A percentile compares a stretch with the other conserved stretches of the same genome.
Evolutionary conservation across 2,888 invertebrate species (phyloP).

Genomic region (Euzophera pinguis): DNA sequence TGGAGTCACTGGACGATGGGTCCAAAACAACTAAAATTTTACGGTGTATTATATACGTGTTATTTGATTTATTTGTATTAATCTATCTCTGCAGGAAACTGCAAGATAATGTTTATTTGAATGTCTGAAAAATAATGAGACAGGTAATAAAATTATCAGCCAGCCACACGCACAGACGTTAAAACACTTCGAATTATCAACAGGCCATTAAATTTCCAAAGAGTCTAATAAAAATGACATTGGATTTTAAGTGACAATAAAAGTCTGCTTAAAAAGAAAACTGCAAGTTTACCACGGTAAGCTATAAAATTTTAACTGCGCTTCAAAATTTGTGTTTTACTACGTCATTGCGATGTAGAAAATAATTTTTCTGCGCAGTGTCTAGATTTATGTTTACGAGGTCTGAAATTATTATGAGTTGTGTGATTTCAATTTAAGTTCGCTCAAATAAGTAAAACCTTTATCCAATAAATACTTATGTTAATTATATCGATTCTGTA

Average conservation of each 20-base stretch:
- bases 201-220: neutral
- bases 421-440: no score
- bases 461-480: no score
- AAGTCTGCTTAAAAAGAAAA: conserved; percentile 18
- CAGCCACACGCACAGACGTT: neutral
- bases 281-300: conserved; percentile 16
- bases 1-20: no score
- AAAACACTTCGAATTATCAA: neutral
- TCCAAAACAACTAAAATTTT: no score
- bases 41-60: no score
- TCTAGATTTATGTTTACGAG: neutral
- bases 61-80: no score
- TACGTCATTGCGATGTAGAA: conserved; percentile 3
- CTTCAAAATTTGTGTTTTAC: conserved; percentile 18
- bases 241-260: conserved; percentile 24
- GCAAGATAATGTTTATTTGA: no score
- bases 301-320: conserved; percentile 19
- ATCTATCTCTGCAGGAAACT: no score
- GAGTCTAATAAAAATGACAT: conserved; percentile 21
- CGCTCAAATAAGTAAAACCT: no score
- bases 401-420: neutral
- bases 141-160: no score
- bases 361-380: neutral
- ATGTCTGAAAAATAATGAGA: no score
- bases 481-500: no score